Percentiles rank a stretch among this genome's conserved stretches.
These are phyloP conservation scores for Synergus gifuensis DNA, from an alignment of 2,888 invertebrate species.

Conservation along the genomic window DNA sequence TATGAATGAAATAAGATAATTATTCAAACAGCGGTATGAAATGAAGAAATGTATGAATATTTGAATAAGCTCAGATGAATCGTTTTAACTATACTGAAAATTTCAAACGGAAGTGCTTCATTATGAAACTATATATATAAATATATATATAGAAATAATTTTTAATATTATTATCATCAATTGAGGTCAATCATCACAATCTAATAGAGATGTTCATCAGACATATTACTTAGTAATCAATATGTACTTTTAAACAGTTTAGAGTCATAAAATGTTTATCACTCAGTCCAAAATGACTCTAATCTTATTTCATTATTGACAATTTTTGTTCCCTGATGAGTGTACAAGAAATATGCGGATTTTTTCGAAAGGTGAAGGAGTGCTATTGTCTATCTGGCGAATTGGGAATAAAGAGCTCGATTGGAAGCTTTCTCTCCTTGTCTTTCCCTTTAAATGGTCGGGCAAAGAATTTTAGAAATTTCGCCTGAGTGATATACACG, in stretches of 20 bases:
- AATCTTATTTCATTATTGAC: background rate
- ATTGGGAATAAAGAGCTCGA: slow-evolving; percentile 39
- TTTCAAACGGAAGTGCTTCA: background rate
- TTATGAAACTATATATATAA: background rate
- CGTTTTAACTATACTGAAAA: background rate
- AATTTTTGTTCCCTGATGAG: background rate
- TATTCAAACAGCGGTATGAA: background rate
- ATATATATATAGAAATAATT: background rate
- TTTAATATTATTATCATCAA: background rate
- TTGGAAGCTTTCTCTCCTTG: slow-evolving; percentile 30
- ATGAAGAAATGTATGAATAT: background rate
- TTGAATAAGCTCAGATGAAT: background rate
- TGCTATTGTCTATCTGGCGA: slow-evolving; percentile 29
- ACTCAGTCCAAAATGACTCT: background rate
- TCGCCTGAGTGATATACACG: slow-evolving; percentile 46
- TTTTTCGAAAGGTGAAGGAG: slow-evolving; percentile 6
- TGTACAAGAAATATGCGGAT: background rate
- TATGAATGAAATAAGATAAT: background rate
- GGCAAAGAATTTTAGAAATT: slow-evolving; percentile 46
- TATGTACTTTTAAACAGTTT: background rate
- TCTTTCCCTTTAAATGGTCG: slow-evolving; percentile 34
- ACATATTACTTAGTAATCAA: background rate
- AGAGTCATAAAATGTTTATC: background rate
- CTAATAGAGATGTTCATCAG: background rate
- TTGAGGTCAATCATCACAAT: background rate